Conservation (phyloP, 1,140 invertebrate species). For the Palaemon carinicauda region DNA sequence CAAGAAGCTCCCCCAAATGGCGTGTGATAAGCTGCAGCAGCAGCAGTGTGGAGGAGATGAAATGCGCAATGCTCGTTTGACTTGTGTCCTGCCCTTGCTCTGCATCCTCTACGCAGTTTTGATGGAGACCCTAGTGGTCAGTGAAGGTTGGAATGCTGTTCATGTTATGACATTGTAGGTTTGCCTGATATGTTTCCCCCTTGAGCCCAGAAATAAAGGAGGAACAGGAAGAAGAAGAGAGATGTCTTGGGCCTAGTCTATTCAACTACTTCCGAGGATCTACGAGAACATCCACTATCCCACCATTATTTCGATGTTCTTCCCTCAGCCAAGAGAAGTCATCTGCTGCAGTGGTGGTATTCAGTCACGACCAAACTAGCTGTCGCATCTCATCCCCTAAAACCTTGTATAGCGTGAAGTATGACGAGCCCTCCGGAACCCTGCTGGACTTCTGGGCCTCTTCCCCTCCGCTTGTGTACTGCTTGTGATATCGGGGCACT, state of each 20-base stretch:
- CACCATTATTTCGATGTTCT: too few species aligned
- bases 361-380: neutral
- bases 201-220: too few species aligned
- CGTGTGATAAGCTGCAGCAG: neutral
- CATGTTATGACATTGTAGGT: too few species aligned
- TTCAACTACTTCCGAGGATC: neutral
- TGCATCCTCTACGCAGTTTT: too few species aligned
- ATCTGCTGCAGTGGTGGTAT: neutral
- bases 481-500: slow-evolving; percentile 25
- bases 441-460: neutral
- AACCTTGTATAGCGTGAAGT: slow-evolving; percentile 16
- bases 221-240: too few species aligned
- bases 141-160: too few species aligned
- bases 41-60: too few species aligned
- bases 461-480: neutral
- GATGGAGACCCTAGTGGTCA: too few species aligned
- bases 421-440: neutral
- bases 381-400: neutral
- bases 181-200: too few species aligned
- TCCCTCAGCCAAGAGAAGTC: too few species aligned
- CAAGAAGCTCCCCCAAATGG: neutral
- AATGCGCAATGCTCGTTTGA: too few species aligned
- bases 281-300: neutral
- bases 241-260: slow-evolving; percentile 3
- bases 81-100: too few species aligned